A percentile compares a stretch with the other conserved stretches of the same genome.
These are phyloP conservation scores for Diprion similis DNA, from an alignment of 1,140 invertebrate species.

Conservation along the genomic window DNA sequence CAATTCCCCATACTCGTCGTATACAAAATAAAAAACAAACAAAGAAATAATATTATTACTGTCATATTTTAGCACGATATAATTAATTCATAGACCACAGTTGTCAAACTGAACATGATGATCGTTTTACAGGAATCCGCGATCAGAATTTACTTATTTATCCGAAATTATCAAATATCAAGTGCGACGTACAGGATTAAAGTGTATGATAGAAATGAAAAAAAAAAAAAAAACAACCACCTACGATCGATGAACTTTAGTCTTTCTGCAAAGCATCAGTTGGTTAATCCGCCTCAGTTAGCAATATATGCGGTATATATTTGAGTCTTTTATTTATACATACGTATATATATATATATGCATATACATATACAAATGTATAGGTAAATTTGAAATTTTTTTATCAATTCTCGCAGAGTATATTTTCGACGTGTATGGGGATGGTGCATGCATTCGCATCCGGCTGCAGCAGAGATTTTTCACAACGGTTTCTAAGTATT, in stretches of 20 bases:
- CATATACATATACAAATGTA: too few species aligned
- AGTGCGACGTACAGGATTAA: background rate
- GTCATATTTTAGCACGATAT: too few species aligned
- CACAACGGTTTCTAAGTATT: too few species aligned
- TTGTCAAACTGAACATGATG: background rate
- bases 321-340: too few species aligned
- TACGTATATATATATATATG: too few species aligned
- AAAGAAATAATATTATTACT: background rate
- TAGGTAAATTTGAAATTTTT: too few species aligned
- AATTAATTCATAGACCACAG: too few species aligned
- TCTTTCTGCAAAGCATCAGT: background rate
- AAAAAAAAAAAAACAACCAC: background rate
- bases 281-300: background rate
- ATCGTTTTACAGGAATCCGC: conserved; percentile 17
- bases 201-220: background rate
- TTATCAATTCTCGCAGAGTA: too few species aligned
- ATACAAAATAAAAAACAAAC: conserved; percentile 24
- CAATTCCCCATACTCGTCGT: conserved; percentile 51
- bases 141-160: background rate
- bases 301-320: too few species aligned
- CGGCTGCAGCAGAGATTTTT: background rate
- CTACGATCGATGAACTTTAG: background rate
- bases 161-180: background rate
- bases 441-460: background rate
- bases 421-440: background rate